phyloP scores from a whole-genome alignment of 2,888 invertebrate species.

The Pristionchus entomophagus region DNA sequence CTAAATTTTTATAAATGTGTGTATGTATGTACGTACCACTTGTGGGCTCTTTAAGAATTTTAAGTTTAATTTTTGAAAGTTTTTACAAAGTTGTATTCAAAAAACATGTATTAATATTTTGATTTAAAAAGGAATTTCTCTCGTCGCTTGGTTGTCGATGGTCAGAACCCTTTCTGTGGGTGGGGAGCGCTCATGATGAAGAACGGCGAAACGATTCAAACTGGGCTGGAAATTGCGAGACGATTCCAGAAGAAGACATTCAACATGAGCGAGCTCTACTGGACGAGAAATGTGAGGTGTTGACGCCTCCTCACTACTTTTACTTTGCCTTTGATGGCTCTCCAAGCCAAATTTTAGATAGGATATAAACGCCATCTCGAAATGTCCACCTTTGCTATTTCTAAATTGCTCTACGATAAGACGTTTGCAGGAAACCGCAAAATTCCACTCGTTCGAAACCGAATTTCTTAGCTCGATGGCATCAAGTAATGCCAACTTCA shows the following conservation, averaged over 20 bases:
- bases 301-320: background rate
- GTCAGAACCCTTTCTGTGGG: constrained; percentile 8
- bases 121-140: background rate
- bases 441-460: background rate
- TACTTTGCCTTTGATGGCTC: no score
- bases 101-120: no score
- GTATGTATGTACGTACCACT: no score
- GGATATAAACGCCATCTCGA: background rate
- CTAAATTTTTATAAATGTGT: no score
- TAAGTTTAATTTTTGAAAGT: no score
- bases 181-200: background rate
- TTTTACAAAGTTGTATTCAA: no score
- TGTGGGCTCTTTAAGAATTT: no score
- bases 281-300: background rate
- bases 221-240: background rate
- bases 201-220: background rate
- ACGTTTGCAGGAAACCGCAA: background rate
- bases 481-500: background rate
- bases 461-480: background rate
- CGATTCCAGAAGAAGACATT: background rate
- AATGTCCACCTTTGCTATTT: no score
- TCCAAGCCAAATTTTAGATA: background rate
- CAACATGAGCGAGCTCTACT: background rate
- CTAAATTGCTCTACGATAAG: no score
- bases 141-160: background rate